Conservation (phyloP, 2,113 vertebrate species). For the Fregetta grallaria region DNA sequence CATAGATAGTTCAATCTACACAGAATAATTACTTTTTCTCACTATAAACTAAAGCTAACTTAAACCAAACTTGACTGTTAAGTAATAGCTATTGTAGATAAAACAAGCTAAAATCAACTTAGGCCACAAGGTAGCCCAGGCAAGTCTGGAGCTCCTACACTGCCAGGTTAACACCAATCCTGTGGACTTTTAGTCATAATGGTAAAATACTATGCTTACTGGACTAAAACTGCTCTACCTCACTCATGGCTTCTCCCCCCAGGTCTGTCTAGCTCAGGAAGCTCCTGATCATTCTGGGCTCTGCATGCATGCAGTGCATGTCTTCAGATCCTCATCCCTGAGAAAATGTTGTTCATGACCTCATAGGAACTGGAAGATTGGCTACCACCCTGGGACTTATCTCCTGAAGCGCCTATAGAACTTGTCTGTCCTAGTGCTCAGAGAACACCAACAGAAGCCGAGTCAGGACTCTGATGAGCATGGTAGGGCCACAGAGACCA, state of each 20-base stretch:
- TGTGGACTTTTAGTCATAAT: not conserved
- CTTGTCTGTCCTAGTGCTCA: not conserved
- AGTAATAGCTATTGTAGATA: not conserved
- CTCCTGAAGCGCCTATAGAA: not conserved
- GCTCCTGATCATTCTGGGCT: not conserved
- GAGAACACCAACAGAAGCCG: not conserved
- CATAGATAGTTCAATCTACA: not conserved
- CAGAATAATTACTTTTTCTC: not conserved
- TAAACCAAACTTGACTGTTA: not conserved
- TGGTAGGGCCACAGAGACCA: not conserved
- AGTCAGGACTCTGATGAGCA: not conserved
- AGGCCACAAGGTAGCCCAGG: not conserved
- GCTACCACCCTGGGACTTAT: not conserved
- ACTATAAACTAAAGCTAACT: not conserved
- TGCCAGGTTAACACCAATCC: not conserved
- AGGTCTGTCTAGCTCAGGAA: not conserved
- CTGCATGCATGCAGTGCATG: fast-evolving
- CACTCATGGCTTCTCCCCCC: not conserved
- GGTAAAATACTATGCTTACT: not conserved
- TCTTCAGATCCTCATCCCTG: not conserved
- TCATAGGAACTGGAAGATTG: not conserved
- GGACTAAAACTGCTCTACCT: not conserved
- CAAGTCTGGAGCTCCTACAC: not conserved
- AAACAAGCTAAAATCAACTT: not conserved
- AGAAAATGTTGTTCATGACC: not conserved